Evolutionary conservation across 2,113 vertebrate genomes (phyloP).

Genomic region (Erpornis zantholeuca): DNA sequence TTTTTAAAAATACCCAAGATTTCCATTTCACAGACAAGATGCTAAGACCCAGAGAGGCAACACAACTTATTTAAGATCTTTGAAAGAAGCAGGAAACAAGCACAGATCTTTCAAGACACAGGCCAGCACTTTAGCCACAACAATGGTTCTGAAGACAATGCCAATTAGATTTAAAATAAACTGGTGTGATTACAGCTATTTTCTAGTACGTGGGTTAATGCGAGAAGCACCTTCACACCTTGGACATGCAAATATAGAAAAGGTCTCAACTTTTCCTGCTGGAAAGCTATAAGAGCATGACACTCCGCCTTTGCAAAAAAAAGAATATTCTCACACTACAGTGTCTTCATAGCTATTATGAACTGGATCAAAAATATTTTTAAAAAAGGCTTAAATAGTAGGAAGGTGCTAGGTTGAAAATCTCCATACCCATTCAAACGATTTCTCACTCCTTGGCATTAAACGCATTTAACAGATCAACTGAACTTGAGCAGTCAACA

Average conservation of each 20-base stretch:
- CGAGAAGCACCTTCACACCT: background rate
- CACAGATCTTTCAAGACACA: background rate
- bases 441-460: background rate
- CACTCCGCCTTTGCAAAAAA: rapidly evolving
- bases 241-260: background rate
- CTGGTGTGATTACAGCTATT: background rate
- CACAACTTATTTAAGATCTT: background rate
- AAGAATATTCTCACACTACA: background rate
- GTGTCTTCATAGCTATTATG: background rate
- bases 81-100: background rate
- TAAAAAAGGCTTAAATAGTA: background rate
- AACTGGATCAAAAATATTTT: background rate
- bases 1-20: background rate
- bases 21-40: background rate
- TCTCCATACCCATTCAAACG: background rate
- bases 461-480: background rate
- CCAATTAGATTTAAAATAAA: background rate
- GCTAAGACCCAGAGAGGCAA: background rate
- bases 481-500: slow-evolving; percentile 32
- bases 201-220: background rate
- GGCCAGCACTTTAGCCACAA: background rate
- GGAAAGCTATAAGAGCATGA: background rate
- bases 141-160: background rate
- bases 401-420: background rate
- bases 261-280: background rate